Conservation (phyloP, 2,113 vertebrate species). For the Clupea harengus region DNA sequence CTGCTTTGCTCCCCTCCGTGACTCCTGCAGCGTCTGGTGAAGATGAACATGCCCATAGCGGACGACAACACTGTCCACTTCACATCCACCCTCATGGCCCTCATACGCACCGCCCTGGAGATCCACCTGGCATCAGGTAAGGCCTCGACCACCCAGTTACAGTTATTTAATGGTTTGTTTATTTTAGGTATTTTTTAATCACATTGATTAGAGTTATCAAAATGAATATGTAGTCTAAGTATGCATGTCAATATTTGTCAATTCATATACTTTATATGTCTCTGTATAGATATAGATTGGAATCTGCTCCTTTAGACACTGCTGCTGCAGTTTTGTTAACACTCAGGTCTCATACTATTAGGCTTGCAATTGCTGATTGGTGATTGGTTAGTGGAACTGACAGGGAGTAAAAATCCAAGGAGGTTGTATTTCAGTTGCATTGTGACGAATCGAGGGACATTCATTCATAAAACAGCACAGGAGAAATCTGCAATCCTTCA, state of each 20-base stretch:
- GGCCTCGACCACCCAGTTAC: background rate
- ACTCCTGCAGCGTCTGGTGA: conserved; percentile 81
- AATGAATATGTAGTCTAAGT: background rate
- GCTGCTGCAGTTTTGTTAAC: background rate
- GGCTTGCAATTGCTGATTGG: background rate
- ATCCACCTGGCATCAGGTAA: conserved; percentile 90
- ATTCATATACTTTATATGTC: background rate
- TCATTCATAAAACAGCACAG: background rate
- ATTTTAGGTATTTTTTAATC: background rate
- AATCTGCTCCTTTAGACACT: background rate
- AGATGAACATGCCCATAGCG: conserved; percentile 97
- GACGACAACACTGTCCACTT: conserved; percentile 88
- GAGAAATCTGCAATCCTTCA: background rate
- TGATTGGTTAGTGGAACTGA: background rate
- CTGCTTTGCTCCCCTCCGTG: conserved; percentile 32
- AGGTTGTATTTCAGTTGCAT: background rate
- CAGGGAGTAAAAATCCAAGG: background rate
- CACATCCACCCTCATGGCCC: conserved; percentile 90
- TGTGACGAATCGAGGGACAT: background rate
- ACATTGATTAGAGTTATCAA: background rate
- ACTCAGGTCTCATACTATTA: background rate
- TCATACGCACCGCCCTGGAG: conserved; percentile 90
- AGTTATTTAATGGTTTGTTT: background rate
- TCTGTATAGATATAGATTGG: background rate
- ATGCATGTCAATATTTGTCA: background rate